These are phyloP conservation scores for Galerucella calmariensis DNA, from an alignment of 2,888 invertebrate species.

Conservation along the genomic window DNA sequence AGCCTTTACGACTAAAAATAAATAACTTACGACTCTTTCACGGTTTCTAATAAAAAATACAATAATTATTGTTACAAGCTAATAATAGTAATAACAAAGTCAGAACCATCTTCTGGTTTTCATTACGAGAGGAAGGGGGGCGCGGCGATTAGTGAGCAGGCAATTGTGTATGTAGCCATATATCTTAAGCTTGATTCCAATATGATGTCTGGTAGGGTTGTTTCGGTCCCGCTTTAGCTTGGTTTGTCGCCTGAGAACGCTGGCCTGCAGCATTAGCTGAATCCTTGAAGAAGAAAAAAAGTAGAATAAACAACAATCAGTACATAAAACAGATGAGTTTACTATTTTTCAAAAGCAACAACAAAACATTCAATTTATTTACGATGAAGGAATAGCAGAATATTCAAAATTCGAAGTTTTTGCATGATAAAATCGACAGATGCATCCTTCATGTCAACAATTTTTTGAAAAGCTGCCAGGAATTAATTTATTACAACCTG, in stretches of 20 bases:
- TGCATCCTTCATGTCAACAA: too few species aligned
- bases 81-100: conserved; percentile 49
- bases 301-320: not conserved
- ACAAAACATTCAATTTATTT: not conserved
- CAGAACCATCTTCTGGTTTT: conserved; percentile 37
- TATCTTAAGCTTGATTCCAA: conserved; percentile 72
- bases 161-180: conserved; percentile 38
- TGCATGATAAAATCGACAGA: not conserved
- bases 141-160: conserved; percentile 53
- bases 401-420: conserved; percentile 1
- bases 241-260: conserved; percentile 68
- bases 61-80: conserved; percentile 46
- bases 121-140: conserved; percentile 39
- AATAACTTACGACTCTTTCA: conserved; percentile 53
- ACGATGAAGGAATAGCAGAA: not conserved
- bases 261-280: conserved; percentile 65
- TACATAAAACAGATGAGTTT: not conserved
- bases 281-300: conserved; percentile 66
- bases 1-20: conserved; percentile 49
- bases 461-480: too few species aligned
- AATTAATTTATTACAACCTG: too few species aligned
- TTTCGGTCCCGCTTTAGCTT: conserved; percentile 70
- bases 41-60: conserved; percentile 49
- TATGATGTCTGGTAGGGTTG: conserved; percentile 73
- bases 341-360: conserved; percentile 4